Percentiles rank a stretch among this genome's conserved stretches.
Conservation (phyloP, 1,140 invertebrate genomes). For the Pogonomyrmex barbatus region DNA sequence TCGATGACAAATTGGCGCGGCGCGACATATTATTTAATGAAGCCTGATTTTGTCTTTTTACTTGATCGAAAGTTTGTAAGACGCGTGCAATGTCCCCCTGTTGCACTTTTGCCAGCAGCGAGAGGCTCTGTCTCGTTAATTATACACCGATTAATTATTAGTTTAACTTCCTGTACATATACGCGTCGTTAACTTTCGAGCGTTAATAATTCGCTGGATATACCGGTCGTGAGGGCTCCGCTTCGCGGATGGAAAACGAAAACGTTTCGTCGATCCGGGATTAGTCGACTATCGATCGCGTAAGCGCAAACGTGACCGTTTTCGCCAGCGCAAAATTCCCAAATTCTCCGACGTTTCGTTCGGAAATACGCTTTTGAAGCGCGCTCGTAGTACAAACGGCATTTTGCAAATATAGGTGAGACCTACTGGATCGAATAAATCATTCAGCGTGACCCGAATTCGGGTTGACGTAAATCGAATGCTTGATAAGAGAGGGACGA, state of each 20-base stretch:
- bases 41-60: not conserved
- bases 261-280: constrained; percentile 35
- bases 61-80: not conserved
- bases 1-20: not conserved
- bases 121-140: not conserved
- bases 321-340: constrained; percentile 33
- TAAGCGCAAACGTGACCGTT: not conserved
- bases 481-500: not conserved
- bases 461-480: constrained; percentile 38
- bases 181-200: constrained; percentile 23
- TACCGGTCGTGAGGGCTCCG: not conserved
- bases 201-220: constrained; percentile 36
- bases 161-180: not conserved
- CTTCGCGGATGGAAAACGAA: constrained; percentile 16
- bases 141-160: constrained; percentile 36
- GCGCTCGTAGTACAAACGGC: constrained; percentile 56
- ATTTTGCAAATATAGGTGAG: constrained; percentile 60
- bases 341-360: constrained; percentile 36
- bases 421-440: constrained; percentile 59
- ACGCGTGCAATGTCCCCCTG: not conserved
- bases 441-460: constrained; percentile 66
- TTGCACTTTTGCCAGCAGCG: not conserved
- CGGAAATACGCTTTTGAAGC: constrained; percentile 31
- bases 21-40: constrained; percentile 13
- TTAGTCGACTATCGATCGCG: constrained; percentile 42